These are phyloP conservation scores for Pissodes strobi DNA, from an alignment of 1,140 invertebrate species.

Conservation along the genomic window DNA sequence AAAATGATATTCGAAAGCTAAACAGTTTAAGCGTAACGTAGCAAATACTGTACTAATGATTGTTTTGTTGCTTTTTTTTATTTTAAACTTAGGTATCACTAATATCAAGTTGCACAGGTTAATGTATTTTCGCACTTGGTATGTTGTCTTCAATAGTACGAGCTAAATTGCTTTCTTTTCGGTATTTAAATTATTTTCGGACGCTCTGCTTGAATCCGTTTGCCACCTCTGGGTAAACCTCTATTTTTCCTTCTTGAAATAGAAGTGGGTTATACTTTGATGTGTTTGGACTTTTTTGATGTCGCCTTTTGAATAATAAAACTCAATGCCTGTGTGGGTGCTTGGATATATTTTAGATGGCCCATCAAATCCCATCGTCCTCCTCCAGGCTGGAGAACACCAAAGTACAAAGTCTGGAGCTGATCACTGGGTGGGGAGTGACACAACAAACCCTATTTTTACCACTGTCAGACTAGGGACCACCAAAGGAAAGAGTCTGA, in stretches of 20 bases:
- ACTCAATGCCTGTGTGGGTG: constrained; percentile 3
- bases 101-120: background rate
- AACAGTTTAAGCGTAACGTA: too few relatives aligned
- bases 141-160: background rate
- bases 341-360: background rate
- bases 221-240: background rate
- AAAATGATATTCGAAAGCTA: too few relatives aligned
- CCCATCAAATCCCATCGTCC: too few relatives aligned
- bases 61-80: too few relatives aligned
- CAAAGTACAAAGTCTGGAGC: too few relatives aligned
- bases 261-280: constrained; percentile 1
- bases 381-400: too few relatives aligned
- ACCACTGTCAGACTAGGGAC: too few relatives aligned
- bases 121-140: constrained; percentile 3
- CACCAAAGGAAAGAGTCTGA: too few relatives aligned
- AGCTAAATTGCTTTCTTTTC: constrained; percentile 4
- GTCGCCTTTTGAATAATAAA: constrained; percentile 6
- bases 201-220: constrained; percentile 2
- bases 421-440: too few relatives aligned
- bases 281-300: constrained; percentile 4
- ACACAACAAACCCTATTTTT: too few relatives aligned
- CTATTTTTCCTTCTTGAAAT: constrained; percentile 9
- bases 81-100: too few relatives aligned
- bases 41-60: too few relatives aligned
- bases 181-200: constrained; percentile 2